Conservation (phyloP, 2,113 vertebrate species). For the Saguinus midas region DNA sequence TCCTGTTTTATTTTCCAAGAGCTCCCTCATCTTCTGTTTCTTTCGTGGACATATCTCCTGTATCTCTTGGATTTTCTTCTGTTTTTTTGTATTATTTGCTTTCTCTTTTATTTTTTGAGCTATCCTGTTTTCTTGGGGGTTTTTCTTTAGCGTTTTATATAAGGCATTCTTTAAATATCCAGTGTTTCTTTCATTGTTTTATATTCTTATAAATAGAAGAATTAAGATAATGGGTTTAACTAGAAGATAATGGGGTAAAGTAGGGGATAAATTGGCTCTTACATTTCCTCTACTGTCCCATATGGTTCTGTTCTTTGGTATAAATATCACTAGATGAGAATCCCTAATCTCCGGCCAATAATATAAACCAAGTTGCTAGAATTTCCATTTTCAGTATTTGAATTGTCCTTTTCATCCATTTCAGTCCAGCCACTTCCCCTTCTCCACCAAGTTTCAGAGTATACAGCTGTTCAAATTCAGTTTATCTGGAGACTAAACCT, state of each 20-base stretch:
- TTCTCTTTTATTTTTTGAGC: not conserved
- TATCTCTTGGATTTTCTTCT: constrained; percentile 10
- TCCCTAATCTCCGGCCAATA: not conserved
- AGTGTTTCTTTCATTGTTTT: not conserved
- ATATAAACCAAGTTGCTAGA: not conserved
- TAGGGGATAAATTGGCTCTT: not conserved
- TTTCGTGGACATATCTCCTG: not conserved
- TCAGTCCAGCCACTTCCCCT: not conserved
- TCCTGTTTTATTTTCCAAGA: not conserved
- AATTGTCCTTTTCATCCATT: not conserved
- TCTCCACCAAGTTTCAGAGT: not conserved
- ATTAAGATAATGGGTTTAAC: not conserved
- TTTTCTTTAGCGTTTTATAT: not conserved
- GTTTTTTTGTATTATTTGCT: not conserved
- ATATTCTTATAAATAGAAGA: not conserved
- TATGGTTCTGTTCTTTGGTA: not conserved
- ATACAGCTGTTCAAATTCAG: not conserved
- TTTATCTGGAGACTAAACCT: constrained; percentile 12
- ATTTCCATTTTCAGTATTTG: not conserved
- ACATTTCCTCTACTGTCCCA: not conserved
- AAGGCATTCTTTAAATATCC: not conserved
- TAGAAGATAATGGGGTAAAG: not conserved
- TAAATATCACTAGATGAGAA: not conserved
- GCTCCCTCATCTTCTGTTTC: not conserved
- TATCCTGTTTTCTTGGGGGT: not conserved